phyloP scores from a whole-genome alignment of 1,140 invertebrate genomes.

The Aleiodes sp. region DNA sequence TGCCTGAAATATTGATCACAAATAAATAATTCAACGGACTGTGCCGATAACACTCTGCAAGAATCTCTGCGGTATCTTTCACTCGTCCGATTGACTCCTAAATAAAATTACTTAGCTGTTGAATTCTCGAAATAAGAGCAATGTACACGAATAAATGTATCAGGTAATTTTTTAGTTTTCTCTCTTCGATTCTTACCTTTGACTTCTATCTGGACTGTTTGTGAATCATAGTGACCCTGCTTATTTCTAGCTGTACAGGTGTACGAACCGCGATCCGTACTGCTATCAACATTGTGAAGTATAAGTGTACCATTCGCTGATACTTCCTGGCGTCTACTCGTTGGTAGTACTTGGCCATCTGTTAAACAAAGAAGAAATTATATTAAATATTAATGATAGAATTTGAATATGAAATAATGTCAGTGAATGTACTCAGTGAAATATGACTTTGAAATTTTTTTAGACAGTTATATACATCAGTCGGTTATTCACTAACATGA shows the following conservation, averaged over 20 bases:
- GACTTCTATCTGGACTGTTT: slow-evolving; percentile 86
- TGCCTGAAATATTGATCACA: slow-evolving; percentile 27
- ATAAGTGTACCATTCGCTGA: slow-evolving; percentile 87
- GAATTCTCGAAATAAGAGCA: background rate
- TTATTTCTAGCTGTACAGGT: slow-evolving; percentile 89
- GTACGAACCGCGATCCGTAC: slow-evolving; percentile 80
- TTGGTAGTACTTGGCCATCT: slow-evolving; percentile 84
- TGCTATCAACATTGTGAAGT: slow-evolving; percentile 76
- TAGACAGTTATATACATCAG: background rate
- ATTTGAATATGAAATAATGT: background rate
- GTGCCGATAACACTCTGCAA: background rate
- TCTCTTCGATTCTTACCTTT: slow-evolving; percentile 70
- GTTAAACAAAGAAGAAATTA: slow-evolving; percentile 31
- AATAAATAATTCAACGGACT: slow-evolving; percentile 25
- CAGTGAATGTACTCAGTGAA: background rate
- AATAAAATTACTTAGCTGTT: background rate
- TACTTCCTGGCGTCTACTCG: slow-evolving; percentile 87
- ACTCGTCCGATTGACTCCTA: too few species aligned
- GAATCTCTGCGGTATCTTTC: background rate
- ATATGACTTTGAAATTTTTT: background rate
- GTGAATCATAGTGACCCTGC: slow-evolving; percentile 80
- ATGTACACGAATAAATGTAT: background rate
- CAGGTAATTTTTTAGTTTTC: background rate
- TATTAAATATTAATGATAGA: slow-evolving; percentile 43
- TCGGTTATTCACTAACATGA: slow-evolving; percentile 6